phyloP scores from a whole-genome alignment of 2,888 invertebrate species.

The Cosmia trapezina region DNA sequence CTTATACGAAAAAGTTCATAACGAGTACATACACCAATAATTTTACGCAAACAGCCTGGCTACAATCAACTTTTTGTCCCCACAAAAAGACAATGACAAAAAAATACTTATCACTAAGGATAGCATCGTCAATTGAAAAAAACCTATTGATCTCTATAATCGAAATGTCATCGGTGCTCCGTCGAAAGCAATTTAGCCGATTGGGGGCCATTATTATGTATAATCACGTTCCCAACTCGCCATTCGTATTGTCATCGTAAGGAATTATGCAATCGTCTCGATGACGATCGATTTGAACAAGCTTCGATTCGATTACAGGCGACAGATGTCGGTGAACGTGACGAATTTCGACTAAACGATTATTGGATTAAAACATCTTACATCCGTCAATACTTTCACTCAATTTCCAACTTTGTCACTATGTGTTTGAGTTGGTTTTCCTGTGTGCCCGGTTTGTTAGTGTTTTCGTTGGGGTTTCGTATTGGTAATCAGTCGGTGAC shows the following conservation, averaged over 20 bases:
- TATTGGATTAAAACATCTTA: slow-evolving; percentile 71
- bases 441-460: slow-evolving; percentile 57
- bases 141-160: slow-evolving; percentile 77
- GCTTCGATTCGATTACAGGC: slow-evolving; percentile 86
- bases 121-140: slow-evolving; percentile 69
- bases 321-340: slow-evolving; percentile 90
- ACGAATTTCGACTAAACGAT: slow-evolving; percentile 87
- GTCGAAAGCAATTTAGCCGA: slow-evolving; percentile 80
- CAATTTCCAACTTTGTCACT: slow-evolving; percentile 58
- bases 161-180: slow-evolving; percentile 83
- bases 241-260: slow-evolving; percentile 88
- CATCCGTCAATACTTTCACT: slow-evolving; percentile 37
- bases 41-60: slow-evolving; percentile 42
- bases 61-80: slow-evolving; percentile 50
- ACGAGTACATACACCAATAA: slow-evolving; percentile 18
- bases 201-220: slow-evolving; percentile 81
- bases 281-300: slow-evolving; percentile 82
- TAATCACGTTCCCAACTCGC: slow-evolving; percentile 82
- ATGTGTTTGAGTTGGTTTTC: slow-evolving; percentile 64
- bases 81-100: slow-evolving; percentile 64
- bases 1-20: slow-evolving; percentile 4
- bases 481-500: slow-evolving; percentile 89
- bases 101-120: slow-evolving; percentile 67
- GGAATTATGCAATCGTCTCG: slow-evolving; percentile 87
- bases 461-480: slow-evolving; percentile 80